Evolutionary conservation across 2,113 vertebrate genomes (phyloP), one percentile per base, ranked within the genome.

Genomic region (Amia ocellicauda): DNA sequence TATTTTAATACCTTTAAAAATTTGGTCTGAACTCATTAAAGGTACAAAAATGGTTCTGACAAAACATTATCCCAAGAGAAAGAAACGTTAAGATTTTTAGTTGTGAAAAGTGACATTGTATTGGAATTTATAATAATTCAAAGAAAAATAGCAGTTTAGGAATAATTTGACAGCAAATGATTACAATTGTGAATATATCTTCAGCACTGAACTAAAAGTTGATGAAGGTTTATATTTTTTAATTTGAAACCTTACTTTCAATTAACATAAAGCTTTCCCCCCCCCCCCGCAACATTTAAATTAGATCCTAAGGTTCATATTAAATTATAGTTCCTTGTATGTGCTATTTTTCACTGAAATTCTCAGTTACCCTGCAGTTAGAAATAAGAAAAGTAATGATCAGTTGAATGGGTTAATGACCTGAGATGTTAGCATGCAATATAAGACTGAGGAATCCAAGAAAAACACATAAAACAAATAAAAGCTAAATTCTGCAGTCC

Each of bases 391-490:
- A 51, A 47, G 50, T 14, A 23, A 41, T 28, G 8, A 54, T 63
- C 26, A 49, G 62, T 53, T 56, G 13, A 62, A 51, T 60, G 53
- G 2, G 49, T 65, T 70, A 40, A 66, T 47, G 58, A 61, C 9
- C 40, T 60, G 56, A 60, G 36, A 66, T 60, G 64, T 45, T 66
- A 60, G 20, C 69, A 68, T 75, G 71, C 76, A 74, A 36, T 45
- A 43, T 24, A 28, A 41, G 55, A 64, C 60, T 61, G 64, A 72
- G 77, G 49, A 69, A 74, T 70, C 71, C 67, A 72, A 74, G 74
- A 76, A 71, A 31, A 50, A 49, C 11, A 50, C 24, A 1, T 19
- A 3, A 19, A 43, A 42, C 14, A 29, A 27, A 23, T 26, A 43
- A 42, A 43, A n/a, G 24, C 19, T 63, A 16, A 16, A 42, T 22